Evolutionary conservation across 2,888 invertebrate species (phyloP), one percentile per base, ranked within the genome.

Genomic region (Microchrysa polita): DNA sequence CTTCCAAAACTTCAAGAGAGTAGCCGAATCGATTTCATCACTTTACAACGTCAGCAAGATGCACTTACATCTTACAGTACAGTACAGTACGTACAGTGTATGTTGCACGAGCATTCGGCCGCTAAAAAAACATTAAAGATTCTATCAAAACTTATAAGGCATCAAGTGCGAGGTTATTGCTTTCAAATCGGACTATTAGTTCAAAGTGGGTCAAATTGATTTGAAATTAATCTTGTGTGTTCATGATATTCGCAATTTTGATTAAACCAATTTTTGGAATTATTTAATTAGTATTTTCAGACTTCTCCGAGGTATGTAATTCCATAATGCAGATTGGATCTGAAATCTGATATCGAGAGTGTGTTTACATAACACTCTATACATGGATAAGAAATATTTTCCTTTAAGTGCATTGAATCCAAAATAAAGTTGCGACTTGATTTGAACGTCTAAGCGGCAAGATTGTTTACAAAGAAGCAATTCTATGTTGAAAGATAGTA

Each of bases 21-120:
- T 42, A 69, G 20, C 23, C 20, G 12, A 40, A 69, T 34, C 69
- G 42, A 57, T 69, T 69, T 55, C 55, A 69, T 40, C 69, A 69
- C 69, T 69, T 55, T n/a, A 57, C 9, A n/a, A 40, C 27, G 18
- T 42, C 1, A 9, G 53, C 2, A 34, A 34, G 27, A 34, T 34
- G 27, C 27, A 34, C 4, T 34, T 34, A 34, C 27, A 34, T 2
- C 27, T n/a, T n/a, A n/a, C n/a, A n/a, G n/a, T n/a, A n/a, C n/a
- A n/a, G n/a, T n/a, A n/a, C 4, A 34, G 27, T 34, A 34, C 4
- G 7, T 34, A 7, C 27, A 2, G 27, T 5, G 27, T 34, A 34
- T 7, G 27, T 34, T n/a, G 27, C 27, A 34, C 27, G n/a, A n/a
- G n/a, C n/a, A n/a, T n/a, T 12, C 12, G 42, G 42, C 12, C 12